phyloP scores from a whole-genome alignment of 1,140 invertebrate species.

The Sinella curviseta region DNA sequence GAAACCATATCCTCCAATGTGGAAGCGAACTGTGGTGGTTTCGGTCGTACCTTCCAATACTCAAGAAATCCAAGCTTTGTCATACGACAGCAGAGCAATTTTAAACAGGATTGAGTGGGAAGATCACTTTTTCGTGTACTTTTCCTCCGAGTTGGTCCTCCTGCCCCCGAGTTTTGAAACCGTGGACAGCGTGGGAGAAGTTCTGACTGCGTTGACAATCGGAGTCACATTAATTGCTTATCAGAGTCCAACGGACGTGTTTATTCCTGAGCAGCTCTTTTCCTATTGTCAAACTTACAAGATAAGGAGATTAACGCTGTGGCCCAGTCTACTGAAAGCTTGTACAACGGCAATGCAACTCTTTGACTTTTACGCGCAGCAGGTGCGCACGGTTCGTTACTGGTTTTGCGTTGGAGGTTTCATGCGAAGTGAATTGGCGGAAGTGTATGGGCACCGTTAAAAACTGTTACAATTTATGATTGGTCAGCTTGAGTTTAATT shows the following conservation, averaged over 20 bases:
- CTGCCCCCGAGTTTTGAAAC: neutral
- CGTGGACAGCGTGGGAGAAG: neutral
- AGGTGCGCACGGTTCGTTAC: neutral
- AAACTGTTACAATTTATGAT: no score
- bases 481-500: no score
- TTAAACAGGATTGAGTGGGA: neutral
- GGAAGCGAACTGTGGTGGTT: neutral
- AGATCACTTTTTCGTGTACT: constrained; percentile 9
- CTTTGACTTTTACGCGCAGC: neutral
- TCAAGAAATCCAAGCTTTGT: neutral
- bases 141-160: neutral
- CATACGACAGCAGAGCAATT: neutral
- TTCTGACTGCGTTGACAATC: neutral
- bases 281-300: neutral
- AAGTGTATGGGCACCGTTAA: no score
- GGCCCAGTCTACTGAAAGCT: neutral
- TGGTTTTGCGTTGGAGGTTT: neutral
- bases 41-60: neutral
- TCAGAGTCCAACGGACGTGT: neutral
- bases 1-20: neutral
- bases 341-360: neutral
- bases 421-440: neutral
- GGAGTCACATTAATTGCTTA: neutral
- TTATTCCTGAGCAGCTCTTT: neutral
- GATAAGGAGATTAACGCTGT: neutral